Evolutionary conservation across 2,888 invertebrate species (phyloP), one percentile per base, ranked within the genome.

Genomic region (Synergus laeviventris): DNA sequence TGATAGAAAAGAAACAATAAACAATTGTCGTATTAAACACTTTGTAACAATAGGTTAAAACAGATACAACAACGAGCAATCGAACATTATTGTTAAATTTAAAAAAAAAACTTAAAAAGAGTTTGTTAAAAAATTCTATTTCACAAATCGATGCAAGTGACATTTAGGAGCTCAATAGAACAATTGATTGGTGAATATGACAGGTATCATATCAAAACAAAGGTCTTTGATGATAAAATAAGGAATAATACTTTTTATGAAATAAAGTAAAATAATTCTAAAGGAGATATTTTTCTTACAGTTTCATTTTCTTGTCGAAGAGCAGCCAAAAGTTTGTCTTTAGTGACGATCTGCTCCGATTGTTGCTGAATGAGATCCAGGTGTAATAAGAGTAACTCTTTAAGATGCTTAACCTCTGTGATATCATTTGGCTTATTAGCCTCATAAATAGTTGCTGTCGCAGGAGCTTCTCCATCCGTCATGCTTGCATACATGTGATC

Each of bases 291-390:
- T n/a, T 31, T n/a, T 61, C 80, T 93, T 92, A 97, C 95, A 91
- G 94, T 93, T 90, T 95, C 95, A 92, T 96, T 95, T 91, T 97
- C 97, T 86, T 94, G 94, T 87, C 94, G 93, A 49, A 97, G 91
- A 75, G 94, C 92, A 78, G 94, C 93, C 81, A 96, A 93, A 74
- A 94, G 92, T 89, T 95, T 96, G 85, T 97, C 97, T 91, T 95
- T 96, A 84, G 94, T 94, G 83, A 94, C 93, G 81, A 97, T 93
- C 86, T 95, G 94, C 87, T 97, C 97, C 87, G 96, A 96, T 91
- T 97, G 97, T 91, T 97, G 96, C 90, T 97, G 97, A 89, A 97
- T 96, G 80, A 97, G 92, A 91, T 97, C 97, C 86, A 97, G 92
- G 90, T 98, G 97, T 83, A 96, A 93, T 78, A 97, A 92, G 81